Evolutionary conservation across 1,140 invertebrate species (phyloP), one percentile per base, ranked within the genome.

Genomic region (Trichogramma pretiosum): DNA sequence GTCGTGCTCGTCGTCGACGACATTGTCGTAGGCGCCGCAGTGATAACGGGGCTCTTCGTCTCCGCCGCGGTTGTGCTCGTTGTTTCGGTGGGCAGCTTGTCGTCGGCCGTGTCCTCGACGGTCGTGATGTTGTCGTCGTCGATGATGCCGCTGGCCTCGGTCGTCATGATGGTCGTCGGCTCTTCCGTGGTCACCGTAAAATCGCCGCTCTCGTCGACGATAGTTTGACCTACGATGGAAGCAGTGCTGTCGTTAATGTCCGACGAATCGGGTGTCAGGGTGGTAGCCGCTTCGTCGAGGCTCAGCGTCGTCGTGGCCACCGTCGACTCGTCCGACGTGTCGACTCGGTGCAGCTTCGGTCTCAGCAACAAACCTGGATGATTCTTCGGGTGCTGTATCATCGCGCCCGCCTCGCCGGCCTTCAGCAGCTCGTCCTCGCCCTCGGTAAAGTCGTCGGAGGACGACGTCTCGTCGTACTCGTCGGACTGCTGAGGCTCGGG

Each of bases 321-420:
- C 39, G 26, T 2, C 33, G 42, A 16, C 18, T 33, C 9, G 44
- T 32, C 11, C 21, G 8, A 17, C n/a, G 18, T 3, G 39, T 16
- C 3, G 45, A 4, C 1, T 53, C 56, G n/a, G n/a, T n/a, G n/a
- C n/a, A n/a, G n/a, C n/a, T n/a, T n/a, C n/a, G n/a, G n/a, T n/a
- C n/a, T n/a, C n/a, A n/a, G n/a, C n/a, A n/a, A n/a, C n/a, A n/a
- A n/a, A n/a, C n/a, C n/a, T n/a, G n/a, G n/a, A 32, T 50, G 59
- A 33, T 50, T 54, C 32, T 55, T 55, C 0, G n/a, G n/a, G n/a
- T n/a, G 54, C 34, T 2, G 60, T 46, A 62, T 58, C 13, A 61
- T 65, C 48, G 64, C 60, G 1, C 67, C 66, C 5, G 67, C 63
- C 26, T 69, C 68, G 5, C 67, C 62, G 9, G 64, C 63, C 39